Evolutionary conservation across 2,113 vertebrate genomes (phyloP).

Genomic region (Macquaria australasica): DNA sequence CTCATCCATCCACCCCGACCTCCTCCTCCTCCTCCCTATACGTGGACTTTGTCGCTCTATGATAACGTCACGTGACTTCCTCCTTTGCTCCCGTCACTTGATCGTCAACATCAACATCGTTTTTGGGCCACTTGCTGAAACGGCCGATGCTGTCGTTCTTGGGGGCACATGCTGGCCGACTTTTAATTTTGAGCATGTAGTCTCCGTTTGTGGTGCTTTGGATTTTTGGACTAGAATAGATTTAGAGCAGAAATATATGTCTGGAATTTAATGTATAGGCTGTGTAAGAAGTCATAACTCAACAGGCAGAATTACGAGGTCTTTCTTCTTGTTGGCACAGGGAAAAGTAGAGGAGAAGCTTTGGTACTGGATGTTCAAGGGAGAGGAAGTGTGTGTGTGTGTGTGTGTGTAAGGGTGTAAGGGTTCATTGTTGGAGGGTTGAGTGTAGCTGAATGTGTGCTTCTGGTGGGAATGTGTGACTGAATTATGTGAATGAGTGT

Average conservation of each 20-base stretch:
- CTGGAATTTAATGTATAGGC: not conserved
- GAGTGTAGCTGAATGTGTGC: conserved; percentile 43
- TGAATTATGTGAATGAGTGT: conserved; percentile 66
- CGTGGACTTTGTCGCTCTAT: too few species aligned
- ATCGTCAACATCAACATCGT: too few species aligned
- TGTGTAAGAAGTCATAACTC: not conserved
- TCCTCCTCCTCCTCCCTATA: too few species aligned
- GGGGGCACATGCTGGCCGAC: too few species aligned
- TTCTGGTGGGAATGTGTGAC: conserved; percentile 56
- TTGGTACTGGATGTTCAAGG: conserved; percentile 20
- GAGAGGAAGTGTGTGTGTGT: conserved; percentile 15
- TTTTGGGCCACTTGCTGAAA: not conserved
- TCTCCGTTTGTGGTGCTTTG: not conserved
- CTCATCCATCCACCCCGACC: too few species aligned
- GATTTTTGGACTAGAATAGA: not conserved
- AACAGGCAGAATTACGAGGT: not conserved
- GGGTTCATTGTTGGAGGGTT: conserved; percentile 31
- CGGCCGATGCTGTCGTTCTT: not conserved
- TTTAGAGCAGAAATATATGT: not conserved
- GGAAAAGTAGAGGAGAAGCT: conserved; percentile 1
- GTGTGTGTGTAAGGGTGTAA: conserved; percentile 10
- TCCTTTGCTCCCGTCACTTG: too few species aligned
- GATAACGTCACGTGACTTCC: too few species aligned
- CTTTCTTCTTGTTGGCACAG: not conserved
- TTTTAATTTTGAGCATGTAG: not conserved